Evolutionary conservation across 2,113 vertebrate species (phyloP).

Genomic region (Paraplagusia blochii): DNA sequence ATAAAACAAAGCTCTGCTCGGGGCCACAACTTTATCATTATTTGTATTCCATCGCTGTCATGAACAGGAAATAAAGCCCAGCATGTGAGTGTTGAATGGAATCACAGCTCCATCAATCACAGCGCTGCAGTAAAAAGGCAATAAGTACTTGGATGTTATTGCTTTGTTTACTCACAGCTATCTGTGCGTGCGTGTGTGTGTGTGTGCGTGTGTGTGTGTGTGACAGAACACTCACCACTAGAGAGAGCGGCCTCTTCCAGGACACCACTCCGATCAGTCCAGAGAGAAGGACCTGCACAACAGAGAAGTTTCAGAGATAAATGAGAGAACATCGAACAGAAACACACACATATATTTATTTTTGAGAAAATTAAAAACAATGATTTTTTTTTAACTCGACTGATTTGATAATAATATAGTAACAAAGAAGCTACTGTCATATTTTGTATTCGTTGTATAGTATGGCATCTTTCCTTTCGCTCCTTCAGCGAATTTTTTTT

Average conservation of each 20-base stretch:
- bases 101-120: constrained; percentile 3
- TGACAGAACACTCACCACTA: constrained; percentile 86
- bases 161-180: constrained; percentile 25
- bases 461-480: too few species aligned
- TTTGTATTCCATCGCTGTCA: not conserved
- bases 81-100: not conserved
- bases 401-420: too few species aligned
- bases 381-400: too few species aligned
- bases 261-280: constrained; percentile 96
- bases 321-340: not conserved
- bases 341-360: not conserved
- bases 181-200: constrained; percentile 24
- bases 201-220: constrained; percentile 18
- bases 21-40: not conserved
- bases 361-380: not conserved
- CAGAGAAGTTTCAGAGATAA: constrained; percentile 35
- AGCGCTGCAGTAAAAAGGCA: constrained; percentile 2
- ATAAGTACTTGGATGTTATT: constrained; percentile 9
- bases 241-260: constrained; percentile 96
- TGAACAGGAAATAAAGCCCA: not conserved
- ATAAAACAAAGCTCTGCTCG: too few species aligned
- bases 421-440: too few species aligned
- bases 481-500: too few species aligned
- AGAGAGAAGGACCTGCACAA: constrained; percentile 88
- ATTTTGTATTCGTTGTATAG: too few species aligned